Conservation (phyloP, 2,888 invertebrate species). For the Vanessa cardui region DNA sequence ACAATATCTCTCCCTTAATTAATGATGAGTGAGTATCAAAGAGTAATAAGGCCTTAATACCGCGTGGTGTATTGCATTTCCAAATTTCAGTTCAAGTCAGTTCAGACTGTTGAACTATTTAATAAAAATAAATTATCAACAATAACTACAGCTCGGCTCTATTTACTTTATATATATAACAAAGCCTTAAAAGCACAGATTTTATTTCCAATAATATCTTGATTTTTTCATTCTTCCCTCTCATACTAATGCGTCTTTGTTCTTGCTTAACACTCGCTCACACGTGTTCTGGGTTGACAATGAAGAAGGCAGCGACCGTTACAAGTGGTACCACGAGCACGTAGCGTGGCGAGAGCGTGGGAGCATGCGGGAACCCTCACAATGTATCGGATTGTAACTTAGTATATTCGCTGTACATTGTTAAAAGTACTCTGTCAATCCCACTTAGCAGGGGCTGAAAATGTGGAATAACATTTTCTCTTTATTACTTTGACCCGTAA, state of each 20-base stretch:
- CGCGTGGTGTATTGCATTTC: no score
- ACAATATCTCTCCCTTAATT: no score
- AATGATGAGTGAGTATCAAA: no score
- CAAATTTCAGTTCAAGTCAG: no score
- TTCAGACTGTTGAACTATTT: no score
- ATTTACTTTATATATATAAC: not conserved
- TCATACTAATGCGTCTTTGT: conserved; percentile 36
- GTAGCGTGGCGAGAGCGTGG: conserved; percentile 67
- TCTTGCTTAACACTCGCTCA: conserved; percentile 47
- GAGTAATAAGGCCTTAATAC: no score
- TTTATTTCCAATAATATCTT: not conserved
- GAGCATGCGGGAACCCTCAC: conserved; percentile 65
- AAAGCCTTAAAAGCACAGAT: not conserved
- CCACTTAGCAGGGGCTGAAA: conserved; percentile 5
- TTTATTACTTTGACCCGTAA: not conserved
- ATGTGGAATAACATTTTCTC: not conserved
- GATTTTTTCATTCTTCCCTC: conserved; percentile 29
- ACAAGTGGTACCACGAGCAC: conserved; percentile 42
- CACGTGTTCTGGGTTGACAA: conserved; percentile 70
- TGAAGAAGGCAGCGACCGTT: conserved; percentile 53
- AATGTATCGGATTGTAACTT: conserved; percentile 46
- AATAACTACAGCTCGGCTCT: no score
- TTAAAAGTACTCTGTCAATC: conserved; percentile 14
- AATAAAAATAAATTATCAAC: no score
- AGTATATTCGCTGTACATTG: conserved; percentile 9